Evolutionary conservation across 1,140 invertebrate genomes (phyloP).

Genomic region (Triops cancriformis): DNA sequence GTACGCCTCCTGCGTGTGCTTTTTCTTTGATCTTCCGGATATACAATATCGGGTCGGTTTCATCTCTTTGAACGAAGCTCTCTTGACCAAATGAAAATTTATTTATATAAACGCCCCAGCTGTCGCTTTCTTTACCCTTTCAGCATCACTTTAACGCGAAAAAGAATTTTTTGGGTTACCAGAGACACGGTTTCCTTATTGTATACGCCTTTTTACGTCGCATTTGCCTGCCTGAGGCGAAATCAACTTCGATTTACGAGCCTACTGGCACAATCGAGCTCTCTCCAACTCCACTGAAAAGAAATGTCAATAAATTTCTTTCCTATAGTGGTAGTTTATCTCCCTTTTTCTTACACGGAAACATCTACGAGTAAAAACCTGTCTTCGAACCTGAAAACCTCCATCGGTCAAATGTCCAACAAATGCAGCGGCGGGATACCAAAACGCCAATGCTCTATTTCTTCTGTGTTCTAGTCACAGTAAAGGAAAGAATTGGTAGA

Average conservation of each 20-base stretch:
- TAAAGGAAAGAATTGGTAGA: background rate
- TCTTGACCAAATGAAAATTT: constrained; percentile 4
- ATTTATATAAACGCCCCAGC: background rate
- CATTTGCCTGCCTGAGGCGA: background rate
- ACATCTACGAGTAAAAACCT: background rate
- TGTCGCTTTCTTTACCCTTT: background rate
- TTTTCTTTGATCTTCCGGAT: background rate
- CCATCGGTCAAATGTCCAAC: background rate
- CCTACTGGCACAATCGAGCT: background rate
- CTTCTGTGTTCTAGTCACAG: background rate
- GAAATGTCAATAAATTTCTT: background rate
- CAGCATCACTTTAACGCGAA: background rate
- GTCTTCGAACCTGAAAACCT: background rate
- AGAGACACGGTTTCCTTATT: background rate
- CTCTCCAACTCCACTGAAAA: background rate
- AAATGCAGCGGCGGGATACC: background rate
- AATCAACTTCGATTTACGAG: background rate
- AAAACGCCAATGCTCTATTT: background rate
- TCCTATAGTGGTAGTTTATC: background rate
- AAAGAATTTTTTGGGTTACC: background rate
- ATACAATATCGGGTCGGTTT: background rate
- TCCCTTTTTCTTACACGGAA: background rate
- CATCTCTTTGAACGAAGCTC: background rate
- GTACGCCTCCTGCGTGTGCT: background rate
- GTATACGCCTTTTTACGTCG: background rate